Evolutionary conservation across 1,140 invertebrate species (phyloP).

Genomic region (Hyposmocoma kahamanoa): DNA sequence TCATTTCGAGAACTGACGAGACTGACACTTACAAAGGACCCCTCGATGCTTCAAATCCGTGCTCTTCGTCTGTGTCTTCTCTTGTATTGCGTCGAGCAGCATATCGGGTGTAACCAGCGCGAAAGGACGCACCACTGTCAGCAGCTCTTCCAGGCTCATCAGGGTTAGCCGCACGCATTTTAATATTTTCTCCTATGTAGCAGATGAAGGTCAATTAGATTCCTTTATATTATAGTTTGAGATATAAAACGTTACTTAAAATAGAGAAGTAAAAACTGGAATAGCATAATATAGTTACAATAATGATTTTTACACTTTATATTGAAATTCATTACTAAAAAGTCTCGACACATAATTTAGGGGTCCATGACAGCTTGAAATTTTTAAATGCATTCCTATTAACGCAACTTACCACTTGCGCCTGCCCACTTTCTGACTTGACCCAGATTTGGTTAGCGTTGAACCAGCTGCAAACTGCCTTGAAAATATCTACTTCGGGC

Average conservation of each 20-base stretch:
- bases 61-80: conserved; percentile 83
- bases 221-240: too few relatives aligned
- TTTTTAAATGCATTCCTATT: not conserved
- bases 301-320: too few relatives aligned
- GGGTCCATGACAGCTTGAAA: not conserved
- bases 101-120: conserved; percentile 90
- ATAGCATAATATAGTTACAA: too few relatives aligned
- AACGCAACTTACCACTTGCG: conserved; percentile 42
- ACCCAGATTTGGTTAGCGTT: conserved; percentile 80
- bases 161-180: conserved; percentile 87
- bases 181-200: conserved; percentile 64
- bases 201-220: not conserved
- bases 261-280: too few relatives aligned
- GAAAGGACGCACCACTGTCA: conserved; percentile 90
- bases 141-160: conserved; percentile 89
- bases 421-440: conserved; percentile 67
- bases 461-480: conserved; percentile 90
- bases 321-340: too few relatives aligned
- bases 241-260: too few relatives aligned
- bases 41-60: conserved; percentile 89
- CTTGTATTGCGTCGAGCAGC: conserved; percentile 95
- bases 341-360: not conserved
- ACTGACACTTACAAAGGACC: conserved; percentile 76
- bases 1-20: too few relatives aligned
- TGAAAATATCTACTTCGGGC: conserved; percentile 95